Conservation (phyloP, 2,888 invertebrate species). For the Euplexia lucipara region DNA sequence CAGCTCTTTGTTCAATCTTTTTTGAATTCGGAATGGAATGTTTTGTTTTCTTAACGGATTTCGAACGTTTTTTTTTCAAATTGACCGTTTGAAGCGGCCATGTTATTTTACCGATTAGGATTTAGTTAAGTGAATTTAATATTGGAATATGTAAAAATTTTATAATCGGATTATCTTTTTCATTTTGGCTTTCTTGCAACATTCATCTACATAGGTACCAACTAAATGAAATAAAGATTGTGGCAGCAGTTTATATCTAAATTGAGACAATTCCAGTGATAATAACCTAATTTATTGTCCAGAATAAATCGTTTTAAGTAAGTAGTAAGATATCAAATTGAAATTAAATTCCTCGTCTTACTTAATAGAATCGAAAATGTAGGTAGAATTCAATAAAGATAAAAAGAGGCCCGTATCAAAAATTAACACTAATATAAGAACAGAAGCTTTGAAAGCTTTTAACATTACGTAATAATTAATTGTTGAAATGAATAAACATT, state of each 20-base stretch:
- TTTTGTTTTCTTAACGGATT: slow-evolving; percentile 74
- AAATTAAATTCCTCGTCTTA: slow-evolving; percentile 31
- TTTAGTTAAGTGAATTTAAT: slow-evolving; percentile 32
- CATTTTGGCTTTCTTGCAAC: not conserved
- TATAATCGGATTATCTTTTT: not conserved
- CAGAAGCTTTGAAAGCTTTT: slow-evolving; percentile 61
- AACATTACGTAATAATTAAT: slow-evolving; percentile 66
- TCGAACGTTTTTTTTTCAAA: slow-evolving; percentile 55
- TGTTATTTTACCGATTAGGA: slow-evolving; percentile 34
- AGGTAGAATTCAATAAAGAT: slow-evolving; percentile 56
- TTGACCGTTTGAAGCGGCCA: slow-evolving; percentile 36
- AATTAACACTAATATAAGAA: slow-evolving; percentile 56
- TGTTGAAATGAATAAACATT: slow-evolving; percentile 67
- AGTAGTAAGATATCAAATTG: slow-evolving; percentile 25
- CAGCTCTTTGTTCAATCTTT: slow-evolving; percentile 75
- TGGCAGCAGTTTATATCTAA: slow-evolving; percentile 10
- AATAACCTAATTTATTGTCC: slow-evolving; percentile 13
- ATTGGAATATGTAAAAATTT: slow-evolving; percentile 13
- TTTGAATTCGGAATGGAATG: slow-evolving; percentile 73
- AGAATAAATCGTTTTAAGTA: slow-evolving; percentile 30
- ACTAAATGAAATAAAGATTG: slow-evolving; percentile 2
- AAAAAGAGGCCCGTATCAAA: slow-evolving; percentile 36
- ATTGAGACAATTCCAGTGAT: slow-evolving; percentile 23
- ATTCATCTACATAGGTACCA: not conserved
- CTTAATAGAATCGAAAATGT: slow-evolving; percentile 42